phyloP scores from a whole-genome alignment of 2,113 vertebrate genomes.

The Ciconia maguari region DNA sequence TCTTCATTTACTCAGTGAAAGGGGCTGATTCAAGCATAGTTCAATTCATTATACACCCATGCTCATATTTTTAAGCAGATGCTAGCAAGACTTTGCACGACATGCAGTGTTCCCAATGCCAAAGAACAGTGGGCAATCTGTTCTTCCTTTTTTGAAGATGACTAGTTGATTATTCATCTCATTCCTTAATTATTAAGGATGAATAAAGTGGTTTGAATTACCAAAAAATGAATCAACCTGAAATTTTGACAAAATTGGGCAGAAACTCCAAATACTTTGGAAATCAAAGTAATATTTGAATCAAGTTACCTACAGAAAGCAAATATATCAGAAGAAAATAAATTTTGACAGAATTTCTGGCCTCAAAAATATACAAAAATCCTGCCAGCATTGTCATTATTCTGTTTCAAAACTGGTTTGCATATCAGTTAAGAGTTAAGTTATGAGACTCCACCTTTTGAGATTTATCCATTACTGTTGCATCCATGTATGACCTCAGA shows the following conservation, averaged over 20 bases:
- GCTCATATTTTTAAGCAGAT: conserved; percentile 40
- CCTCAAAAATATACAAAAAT: not conserved
- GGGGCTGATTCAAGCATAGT: not conserved
- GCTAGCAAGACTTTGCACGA: conserved; percentile 12
- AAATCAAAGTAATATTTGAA: not conserved
- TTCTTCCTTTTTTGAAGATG: conserved; percentile 18
- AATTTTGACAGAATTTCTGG: not conserved
- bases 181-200: not conserved
- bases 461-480: not conserved
- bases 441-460: not conserved
- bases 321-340: not conserved
- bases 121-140: conserved; percentile 50
- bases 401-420: not conserved
- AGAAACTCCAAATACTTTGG: not conserved
- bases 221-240: not conserved
- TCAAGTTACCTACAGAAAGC: not conserved
- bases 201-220: not conserved
- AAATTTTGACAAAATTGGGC: not conserved
- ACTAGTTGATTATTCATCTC: conserved; percentile 21
- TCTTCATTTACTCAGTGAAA: not conserved
- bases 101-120: not conserved
- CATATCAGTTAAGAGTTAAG: not conserved
- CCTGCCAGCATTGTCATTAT: not conserved
- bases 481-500: not conserved
- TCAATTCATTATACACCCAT: not conserved